Base-by-base conservation (phyloP, 2,113 vertebrate species). In the Phrynosoma platyrhinos region DNA sequence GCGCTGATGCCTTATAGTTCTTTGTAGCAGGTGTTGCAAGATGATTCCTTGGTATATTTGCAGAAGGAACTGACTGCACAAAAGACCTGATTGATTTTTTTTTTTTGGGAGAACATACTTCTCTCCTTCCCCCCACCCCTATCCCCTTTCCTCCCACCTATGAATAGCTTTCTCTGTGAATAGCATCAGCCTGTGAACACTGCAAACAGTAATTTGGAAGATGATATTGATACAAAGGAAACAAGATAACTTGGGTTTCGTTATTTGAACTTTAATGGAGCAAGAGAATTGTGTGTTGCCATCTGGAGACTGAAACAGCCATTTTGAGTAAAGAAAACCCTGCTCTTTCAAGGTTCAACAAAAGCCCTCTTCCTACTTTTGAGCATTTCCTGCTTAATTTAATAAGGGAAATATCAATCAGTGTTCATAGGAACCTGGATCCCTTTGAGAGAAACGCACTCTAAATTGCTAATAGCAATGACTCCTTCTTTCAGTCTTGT, bases 221-320 rank as follows among this genome's bases (percentile, higher is more conserved):
- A 71, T 74, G 40, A 77, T 74, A 0, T 87, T 90, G 86, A 40
- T 88, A 82, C 88, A 75, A 64, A 76, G 74, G 58, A 84, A 88
- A 91, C 78, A 3, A 55, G 85, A 84, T 91, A 88, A 64, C 64
- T 7, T 25, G 91, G 25, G 90, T 92, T 79, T 55, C 1, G 0
- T 91, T 91, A 91, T 80, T 82, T 91, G 69, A 58, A 91, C 9
- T 68, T 79, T 92, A 87, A 82, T 32, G 25, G 74, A 42, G 58
- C 85, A 71, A 27, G 81, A 87, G 53, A 84, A 88, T 83, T 52
- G 64, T 9, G 27, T 74, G 40, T 82, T 71, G 80, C 84, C 42
- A 21, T 27, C 53, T 42, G 18, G 68, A n/a, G 68, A 36, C 32
- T 58, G 84, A 66, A 82, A 36, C 66, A 76, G n/a, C n/a, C 27